Conservation (phyloP, 2,797 vertebrate genomes). For the Prunella strophiata region DNA sequence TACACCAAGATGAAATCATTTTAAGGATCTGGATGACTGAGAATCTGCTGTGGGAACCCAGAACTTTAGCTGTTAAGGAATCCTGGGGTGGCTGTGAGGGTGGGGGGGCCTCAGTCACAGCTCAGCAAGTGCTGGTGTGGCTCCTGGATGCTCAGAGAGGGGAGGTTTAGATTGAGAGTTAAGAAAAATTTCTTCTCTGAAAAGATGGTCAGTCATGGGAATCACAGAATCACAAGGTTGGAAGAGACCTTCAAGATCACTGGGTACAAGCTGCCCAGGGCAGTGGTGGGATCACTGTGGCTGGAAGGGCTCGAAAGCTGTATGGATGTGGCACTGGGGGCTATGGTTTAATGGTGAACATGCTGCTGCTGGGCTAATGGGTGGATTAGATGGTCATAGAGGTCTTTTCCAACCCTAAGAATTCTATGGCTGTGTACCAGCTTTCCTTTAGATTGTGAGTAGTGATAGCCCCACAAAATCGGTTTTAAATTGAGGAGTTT, state of each 20-base stretch:
- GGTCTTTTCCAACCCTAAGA: neutral
- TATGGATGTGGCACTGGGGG: neutral
- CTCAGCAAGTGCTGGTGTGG: neutral
- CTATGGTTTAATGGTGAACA: neutral
- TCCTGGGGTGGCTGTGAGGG: neutral
- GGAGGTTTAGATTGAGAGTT: neutral
- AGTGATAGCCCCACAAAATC: neutral
- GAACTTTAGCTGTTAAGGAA: neutral
- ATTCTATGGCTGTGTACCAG: neutral
- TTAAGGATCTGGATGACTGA: neutral
- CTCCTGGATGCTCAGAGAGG: rapidly evolving
- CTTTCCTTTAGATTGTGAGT: neutral
- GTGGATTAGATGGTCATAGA: neutral
- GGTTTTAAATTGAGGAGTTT: neutral
- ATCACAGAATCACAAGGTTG: no score
- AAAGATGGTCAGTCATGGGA: neutral
- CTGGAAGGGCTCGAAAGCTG: neutral
- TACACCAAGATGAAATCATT: neutral
- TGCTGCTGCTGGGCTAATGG: rapidly evolving
- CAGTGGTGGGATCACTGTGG: no score
- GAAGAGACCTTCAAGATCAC: no score
- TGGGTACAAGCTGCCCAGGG: neutral
- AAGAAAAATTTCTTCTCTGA: neutral
- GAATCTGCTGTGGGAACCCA: neutral
- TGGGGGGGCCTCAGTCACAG: rapidly evolving